Evolutionary conservation across 2,888 invertebrate species (phyloP).

Genomic region (Pegoplata infirma): DNA sequence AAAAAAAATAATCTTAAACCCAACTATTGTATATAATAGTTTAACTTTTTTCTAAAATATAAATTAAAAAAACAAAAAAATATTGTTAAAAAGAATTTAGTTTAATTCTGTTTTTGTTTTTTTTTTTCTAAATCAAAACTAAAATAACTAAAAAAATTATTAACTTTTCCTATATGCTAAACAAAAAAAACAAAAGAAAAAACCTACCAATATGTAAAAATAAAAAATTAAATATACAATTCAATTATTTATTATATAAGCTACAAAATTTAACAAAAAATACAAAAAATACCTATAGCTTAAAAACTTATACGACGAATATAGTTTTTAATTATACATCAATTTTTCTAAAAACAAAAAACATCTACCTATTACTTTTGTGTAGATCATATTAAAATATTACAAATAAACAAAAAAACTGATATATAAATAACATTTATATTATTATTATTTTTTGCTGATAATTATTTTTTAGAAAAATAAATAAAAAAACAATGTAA

Average conservation of each 20-base stretch:
- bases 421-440: no score
- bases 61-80: not conserved
- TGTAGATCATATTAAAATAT: not conserved
- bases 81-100: conserved; percentile 21
- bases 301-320: conserved; percentile 38
- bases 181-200: no score
- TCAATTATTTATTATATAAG: conserved; percentile 21
- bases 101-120: not conserved
- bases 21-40: conserved; percentile 28
- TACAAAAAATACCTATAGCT: conserved; percentile 23
- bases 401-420: not conserved
- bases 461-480: conserved; percentile 2
- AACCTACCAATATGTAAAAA: conserved; percentile 28
- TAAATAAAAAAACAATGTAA: conserved; percentile 13
- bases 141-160: conserved; percentile 11
- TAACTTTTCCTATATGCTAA: conserved; percentile 37
- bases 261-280: conserved; percentile 1
- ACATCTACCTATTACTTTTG: not conserved
- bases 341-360: conserved; percentile 3
- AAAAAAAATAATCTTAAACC: conserved; percentile 15
- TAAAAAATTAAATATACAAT: conserved; percentile 14
- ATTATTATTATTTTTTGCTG: not conserved
- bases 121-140: not conserved
- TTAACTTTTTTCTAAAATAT: conserved; percentile 4
- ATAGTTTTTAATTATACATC: conserved; percentile 34